A percentile compares a stretch with the other conserved stretches of the same genome.
phyloP scores from a whole-genome alignment of 2,888 invertebrate species.

The Eristalis tenax region DNA sequence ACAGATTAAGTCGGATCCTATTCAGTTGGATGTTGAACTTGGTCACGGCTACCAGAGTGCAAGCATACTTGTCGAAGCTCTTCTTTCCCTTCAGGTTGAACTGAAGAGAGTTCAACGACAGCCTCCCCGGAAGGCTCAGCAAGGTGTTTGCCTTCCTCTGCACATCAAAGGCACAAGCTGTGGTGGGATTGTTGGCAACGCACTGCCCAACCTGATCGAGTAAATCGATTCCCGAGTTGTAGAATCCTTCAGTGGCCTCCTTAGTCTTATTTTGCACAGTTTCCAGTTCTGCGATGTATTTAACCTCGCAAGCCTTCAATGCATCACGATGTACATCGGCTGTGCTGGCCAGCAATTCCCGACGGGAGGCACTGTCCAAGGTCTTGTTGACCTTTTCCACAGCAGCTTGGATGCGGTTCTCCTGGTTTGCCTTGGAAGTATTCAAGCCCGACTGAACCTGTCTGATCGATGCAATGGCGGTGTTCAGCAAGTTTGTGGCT shows the following conservation, averaged over 20 bases:
- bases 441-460: background rate
- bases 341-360: background rate
- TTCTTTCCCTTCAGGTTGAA: background rate
- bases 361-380: background rate
- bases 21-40: background rate
- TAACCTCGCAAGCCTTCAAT: background rate
- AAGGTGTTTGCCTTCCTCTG: background rate
- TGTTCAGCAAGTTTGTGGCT: background rate
- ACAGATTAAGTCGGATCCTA: background rate
- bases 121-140: background rate
- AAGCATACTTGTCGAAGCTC: slow-evolving; percentile 9
- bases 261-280: slow-evolving; percentile 10
- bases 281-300: slow-evolving; percentile 1
- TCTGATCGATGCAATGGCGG: background rate
- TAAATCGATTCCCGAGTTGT: background rate
- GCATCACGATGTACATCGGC: background rate
- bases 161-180: background rate
- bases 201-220: slow-evolving; percentile 12
- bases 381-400: background rate
- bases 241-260: background rate
- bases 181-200: background rate
- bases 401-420: background rate
- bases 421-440: background rate
- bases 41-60: background rate
- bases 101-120: background rate